Conservation (phyloP, 2,113 vertebrate genomes). For the Ellobius talpinus region DNA sequence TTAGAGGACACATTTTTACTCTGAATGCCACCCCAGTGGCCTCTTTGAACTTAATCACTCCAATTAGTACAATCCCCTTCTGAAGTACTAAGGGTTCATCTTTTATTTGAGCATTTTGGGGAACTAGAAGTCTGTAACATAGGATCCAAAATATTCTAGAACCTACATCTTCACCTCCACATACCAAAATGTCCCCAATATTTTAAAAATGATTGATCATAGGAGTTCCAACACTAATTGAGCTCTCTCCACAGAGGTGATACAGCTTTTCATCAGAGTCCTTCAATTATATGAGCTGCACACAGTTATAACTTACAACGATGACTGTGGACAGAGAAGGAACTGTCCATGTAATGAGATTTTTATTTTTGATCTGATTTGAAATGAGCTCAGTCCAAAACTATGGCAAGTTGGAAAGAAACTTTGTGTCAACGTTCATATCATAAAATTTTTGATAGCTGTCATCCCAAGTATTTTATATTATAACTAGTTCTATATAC, state of each 20-base stretch:
- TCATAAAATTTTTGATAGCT: background rate
- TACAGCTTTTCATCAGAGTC: background rate
- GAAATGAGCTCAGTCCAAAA: background rate
- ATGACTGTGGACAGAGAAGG: background rate
- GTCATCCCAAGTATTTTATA: background rate
- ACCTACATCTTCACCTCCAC: background rate
- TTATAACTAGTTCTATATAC: background rate
- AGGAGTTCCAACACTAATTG: background rate
- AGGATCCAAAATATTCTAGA: background rate
- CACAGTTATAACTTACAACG: background rate
- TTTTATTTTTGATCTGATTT: slow-evolving; percentile 18
- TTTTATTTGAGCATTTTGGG: background rate
- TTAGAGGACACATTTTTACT: background rate
- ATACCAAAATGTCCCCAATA: background rate
- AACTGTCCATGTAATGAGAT: background rate
- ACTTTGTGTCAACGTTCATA: background rate
- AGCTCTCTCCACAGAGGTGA: background rate
- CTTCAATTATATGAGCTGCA: background rate
- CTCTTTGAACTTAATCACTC: background rate
- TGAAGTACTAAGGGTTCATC: background rate
- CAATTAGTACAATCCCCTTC: background rate
- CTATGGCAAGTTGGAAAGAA: background rate
- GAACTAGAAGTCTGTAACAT: background rate
- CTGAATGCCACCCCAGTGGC: background rate
- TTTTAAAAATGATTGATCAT: background rate